Evolutionary conservation across 2,113 vertebrate genomes (phyloP).

Genomic region (Mungos mungo): DNA sequence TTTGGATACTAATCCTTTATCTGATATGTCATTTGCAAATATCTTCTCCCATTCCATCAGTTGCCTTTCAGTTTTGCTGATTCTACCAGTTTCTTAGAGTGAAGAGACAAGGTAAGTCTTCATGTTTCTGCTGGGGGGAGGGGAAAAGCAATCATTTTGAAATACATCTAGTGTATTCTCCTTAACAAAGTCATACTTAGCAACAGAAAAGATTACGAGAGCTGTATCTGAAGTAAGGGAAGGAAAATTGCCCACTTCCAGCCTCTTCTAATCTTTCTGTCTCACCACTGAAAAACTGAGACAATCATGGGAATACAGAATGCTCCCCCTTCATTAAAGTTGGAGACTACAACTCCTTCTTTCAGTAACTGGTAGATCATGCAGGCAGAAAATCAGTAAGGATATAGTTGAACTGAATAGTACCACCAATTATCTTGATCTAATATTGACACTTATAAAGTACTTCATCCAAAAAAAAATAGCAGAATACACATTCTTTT

Average conservation of each 20-base stretch:
- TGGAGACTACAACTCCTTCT: neutral
- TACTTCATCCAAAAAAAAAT: neutral
- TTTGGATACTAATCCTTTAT: no score
- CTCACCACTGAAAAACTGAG: neutral
- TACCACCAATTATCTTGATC: neutral
- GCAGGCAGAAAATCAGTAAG: slow-evolving; percentile 15
- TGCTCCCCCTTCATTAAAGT: neutral
- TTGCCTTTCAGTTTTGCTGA: neutral
- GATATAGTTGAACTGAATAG: neutral
- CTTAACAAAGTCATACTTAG: neutral
- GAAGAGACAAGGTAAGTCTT: neutral
- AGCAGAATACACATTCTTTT: neutral
- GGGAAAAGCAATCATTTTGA: neutral
- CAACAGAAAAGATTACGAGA: neutral
- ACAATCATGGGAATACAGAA: neutral
- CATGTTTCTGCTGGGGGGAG: neutral
- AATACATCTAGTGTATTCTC: neutral
- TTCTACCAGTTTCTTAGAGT: neutral
- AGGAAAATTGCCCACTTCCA: neutral
- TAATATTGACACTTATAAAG: neutral
- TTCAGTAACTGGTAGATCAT: neutral
- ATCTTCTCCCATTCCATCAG: no score
- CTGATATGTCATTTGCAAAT: no score
- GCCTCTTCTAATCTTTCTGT: neutral
- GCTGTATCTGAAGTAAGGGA: neutral